Evolutionary conservation across 2,888 invertebrate species (phyloP), one percentile per base, ranked within the genome.

Genomic region (Nomada fabriciana): DNA sequence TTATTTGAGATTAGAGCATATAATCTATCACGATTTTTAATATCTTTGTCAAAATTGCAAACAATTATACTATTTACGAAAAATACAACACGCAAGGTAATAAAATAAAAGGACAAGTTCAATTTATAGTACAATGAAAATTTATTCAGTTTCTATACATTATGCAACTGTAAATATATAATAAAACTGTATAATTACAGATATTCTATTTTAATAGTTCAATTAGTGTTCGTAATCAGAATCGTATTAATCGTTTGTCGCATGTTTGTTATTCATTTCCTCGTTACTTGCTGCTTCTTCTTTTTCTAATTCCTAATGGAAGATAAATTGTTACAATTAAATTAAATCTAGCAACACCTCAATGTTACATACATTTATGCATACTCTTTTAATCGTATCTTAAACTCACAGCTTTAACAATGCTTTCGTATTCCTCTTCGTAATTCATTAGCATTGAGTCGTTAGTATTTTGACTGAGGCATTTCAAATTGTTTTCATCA

Each of bases 361-460:
- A 50, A 53, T 20, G 29, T 15, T 47, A 47, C 15, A 25, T 20
- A 20, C 36, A 53, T 53, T 1, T 36, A 20, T 23, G 29, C 7
- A 36, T 36, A 36, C 29, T 36, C 36, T 7, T 60, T 47, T 29
- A 50, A 36, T 20, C 18, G 18, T 0, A 59, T 23, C 36, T 42
- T 64, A 11, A 3, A 47, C 60, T 76, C 84, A 93, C 94, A 79
- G 85, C 73, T 79, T 92, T 87, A 63, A 94, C 89, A 2, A 88
- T 86, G 18, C 84, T 89, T 74, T 91, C 90, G 50, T 93, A 94
- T 50, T 93, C 94, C 70, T 92, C 91, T 81, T 93, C 93, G 36
- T 90, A 92, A 69, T 92, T 91, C 3, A 81, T 50, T 67, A 93
- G 88, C 4, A 91, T 15, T 36, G 90, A 77, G 80, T 92, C 87